phyloP scores from a whole-genome alignment of 92 coral and sea anemone species.

The Parazoanthus swiftii region DNA sequence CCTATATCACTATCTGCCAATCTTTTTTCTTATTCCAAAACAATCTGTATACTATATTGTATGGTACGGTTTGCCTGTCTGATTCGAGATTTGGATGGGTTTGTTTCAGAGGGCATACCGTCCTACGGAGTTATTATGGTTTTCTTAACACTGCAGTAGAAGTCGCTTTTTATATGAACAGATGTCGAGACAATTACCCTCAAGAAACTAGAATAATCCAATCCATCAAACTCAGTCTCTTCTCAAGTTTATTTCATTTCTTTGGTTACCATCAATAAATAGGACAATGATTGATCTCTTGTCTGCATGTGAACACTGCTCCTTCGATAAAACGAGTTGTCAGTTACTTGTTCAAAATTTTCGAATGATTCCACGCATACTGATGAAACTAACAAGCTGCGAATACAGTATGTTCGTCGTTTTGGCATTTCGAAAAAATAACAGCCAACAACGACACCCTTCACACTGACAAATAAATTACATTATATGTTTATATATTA shows the following conservation, averaged over 20 bases:
- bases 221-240: neutral
- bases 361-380: neutral
- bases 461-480: constrained; percentile 26
- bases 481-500: constrained; percentile 27
- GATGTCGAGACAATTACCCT: neutral
- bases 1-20: too few relatives aligned
- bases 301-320: constrained; percentile 4
- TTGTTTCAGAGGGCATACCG: too few relatives aligned
- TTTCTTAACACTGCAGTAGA: too few relatives aligned
- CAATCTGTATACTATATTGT: too few relatives aligned
- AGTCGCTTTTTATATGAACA: too few relatives aligned
- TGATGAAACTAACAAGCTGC: too few relatives aligned
- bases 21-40: too few relatives aligned
- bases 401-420: neutral
- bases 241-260: constrained; percentile 30
- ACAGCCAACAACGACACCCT: constrained; percentile 4
- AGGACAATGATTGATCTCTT: constrained; percentile 2
- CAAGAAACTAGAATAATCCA: neutral
- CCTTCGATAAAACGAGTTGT: constrained; percentile 3
- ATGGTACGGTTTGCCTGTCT: too few relatives aligned
- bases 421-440: neutral
- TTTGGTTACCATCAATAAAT: constrained; percentile 25
- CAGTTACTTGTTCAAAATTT: constrained; percentile 2
- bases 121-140: too few relatives aligned
- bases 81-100: too few relatives aligned